Evolutionary conservation across 2,113 vertebrate genomes (phyloP), one percentile per base, ranked within the genome.

Genomic region (Barbus barbus): DNA sequence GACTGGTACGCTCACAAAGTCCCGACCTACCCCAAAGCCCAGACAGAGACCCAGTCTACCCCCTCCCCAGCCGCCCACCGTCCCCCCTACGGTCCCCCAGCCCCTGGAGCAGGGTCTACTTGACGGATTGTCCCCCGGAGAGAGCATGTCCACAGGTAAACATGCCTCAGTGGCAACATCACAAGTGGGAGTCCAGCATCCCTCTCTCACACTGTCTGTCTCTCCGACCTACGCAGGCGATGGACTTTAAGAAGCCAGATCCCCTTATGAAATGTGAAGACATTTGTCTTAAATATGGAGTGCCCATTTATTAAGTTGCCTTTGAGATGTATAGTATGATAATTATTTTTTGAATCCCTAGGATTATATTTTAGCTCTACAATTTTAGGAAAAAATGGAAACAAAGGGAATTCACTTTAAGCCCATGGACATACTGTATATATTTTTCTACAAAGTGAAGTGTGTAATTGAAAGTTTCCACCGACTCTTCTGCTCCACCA

Each of bases 81-180:
- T 93, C 82, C 95, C 95, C 0, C 86, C 88, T 89, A 93, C 94
- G 33, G 93, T 92, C 48, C 94, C 95, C 31, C 96, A 95, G 92
- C 92, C 96, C 81, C 86, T 94, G 90, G 96, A 97, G 89, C 96
- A 95, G 90, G 94, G 95, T 84, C 91, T 96, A 87, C 91, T 95
- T 91, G 97, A 98, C 31, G 93, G 95, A 93, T 92, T 96, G 93
- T 96, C 96, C 90, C 96, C 96, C 0, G 97, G 95, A 90, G 97
- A 97, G 89, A 97, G 97, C 94, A 95, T 96, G 95, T 96, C 95
- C 86, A 96, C 97, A 97, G 97, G 97, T 99, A 97, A 96, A 92
- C 89, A 93, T 82, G 88, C 90, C 81, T 84, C 91, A 78, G 81
- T 90, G 89, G 86, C 89, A 90, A 89, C 90, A 56, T 79, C 91